A percentile compares a stretch with the other conserved stretches of the same genome.
These are phyloP conservation scores for Lepidurus packardi DNA, from an alignment of 1,140 invertebrate species.

Conservation along the genomic window DNA sequence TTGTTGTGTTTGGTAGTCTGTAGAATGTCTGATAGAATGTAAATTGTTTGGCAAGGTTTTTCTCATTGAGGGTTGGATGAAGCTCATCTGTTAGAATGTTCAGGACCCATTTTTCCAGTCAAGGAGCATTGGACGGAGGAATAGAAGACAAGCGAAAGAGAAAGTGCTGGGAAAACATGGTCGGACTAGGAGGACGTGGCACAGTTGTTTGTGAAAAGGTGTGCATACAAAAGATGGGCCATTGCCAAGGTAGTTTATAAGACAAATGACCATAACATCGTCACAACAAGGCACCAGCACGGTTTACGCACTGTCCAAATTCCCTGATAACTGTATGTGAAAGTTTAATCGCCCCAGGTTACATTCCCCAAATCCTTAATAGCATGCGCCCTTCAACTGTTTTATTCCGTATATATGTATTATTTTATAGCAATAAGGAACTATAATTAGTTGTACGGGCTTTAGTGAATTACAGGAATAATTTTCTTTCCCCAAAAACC, in stretches of 20 bases:
- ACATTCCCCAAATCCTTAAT: too few relatives aligned
- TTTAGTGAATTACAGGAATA: too few relatives aligned
- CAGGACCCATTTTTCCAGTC: too few relatives aligned
- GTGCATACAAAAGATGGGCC: background rate
- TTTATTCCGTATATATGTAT: too few relatives aligned
- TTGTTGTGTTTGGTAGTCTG: background rate
- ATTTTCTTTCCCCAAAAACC: too few relatives aligned
- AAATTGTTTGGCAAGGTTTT: background rate
- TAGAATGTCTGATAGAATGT: background rate
- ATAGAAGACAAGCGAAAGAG: background rate
- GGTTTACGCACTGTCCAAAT: background rate
- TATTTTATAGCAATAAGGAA: too few relatives aligned
- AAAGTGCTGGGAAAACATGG: constrained; percentile 7
- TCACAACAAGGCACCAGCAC: background rate
- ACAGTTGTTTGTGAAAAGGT: background rate
- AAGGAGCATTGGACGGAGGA: background rate
- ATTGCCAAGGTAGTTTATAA: background rate
- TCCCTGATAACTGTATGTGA: background rate
- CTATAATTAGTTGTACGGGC: too few relatives aligned
- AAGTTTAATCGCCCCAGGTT: background rate
- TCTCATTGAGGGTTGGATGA: background rate
- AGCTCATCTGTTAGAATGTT: background rate
- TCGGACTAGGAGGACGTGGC: background rate
- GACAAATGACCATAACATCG: background rate
- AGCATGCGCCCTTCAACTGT: too few relatives aligned